A percentile compares a stretch with the other conserved stretches of the same genome.
These are phyloP conservation scores for Pogonocichla stellata DNA, from an alignment of 2,113 vertebrate species.

Conservation along the genomic window DNA sequence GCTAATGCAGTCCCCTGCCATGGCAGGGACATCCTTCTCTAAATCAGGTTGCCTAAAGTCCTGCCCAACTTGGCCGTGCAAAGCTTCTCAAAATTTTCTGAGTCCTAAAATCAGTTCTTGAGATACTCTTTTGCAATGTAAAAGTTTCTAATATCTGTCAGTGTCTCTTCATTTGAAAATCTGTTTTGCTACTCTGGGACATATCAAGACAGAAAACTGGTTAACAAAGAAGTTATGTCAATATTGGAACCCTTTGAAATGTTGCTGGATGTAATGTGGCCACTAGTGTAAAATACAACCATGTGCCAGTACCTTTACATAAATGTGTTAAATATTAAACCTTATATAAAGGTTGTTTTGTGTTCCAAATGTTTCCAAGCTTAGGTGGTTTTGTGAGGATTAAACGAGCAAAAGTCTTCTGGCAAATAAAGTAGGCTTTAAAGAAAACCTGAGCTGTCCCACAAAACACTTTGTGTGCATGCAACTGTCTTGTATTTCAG, in stretches of 20 bases:
- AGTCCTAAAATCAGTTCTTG: background rate
- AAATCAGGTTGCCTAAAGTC: background rate
- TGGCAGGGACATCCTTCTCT: background rate
- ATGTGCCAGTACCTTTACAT: background rate
- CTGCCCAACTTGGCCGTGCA: background rate
- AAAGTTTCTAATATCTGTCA: background rate
- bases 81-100: background rate
- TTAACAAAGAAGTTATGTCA: background rate
- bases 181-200: background rate
- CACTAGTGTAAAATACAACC: background rate
- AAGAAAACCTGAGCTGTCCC: background rate
- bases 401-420: slow-evolving; percentile 7
- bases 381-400: slow-evolving; percentile 18
- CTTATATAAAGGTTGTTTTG: slow-evolving; percentile 2
- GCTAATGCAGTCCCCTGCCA: background rate
- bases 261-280: background rate
- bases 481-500: background rate
- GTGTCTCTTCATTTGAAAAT: background rate
- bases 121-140: background rate
- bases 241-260: background rate
- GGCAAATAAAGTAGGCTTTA: background rate
- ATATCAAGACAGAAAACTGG: background rate
- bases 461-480: background rate
- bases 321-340: slow-evolving; percentile 52
- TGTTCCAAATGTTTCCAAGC: background rate